Evolutionary conservation across 2,797 vertebrate species (phyloP), one percentile per base, ranked within the genome.

Genomic region (Danio jaintianensis): DNA sequence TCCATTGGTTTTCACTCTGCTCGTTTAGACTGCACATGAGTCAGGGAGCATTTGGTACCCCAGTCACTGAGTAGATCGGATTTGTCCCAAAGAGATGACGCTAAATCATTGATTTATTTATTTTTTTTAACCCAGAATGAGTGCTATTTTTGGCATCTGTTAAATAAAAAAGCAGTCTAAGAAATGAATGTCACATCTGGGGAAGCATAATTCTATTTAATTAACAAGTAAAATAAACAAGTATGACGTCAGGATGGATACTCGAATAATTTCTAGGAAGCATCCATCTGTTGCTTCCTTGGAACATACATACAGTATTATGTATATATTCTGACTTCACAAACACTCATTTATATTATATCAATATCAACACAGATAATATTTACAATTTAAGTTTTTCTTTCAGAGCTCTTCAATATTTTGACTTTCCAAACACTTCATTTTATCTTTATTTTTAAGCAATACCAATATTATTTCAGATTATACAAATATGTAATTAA

Each of bases 11-110:
- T 81, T 88, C 88, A 89, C 87, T 81, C 86, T 84, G 58, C 89
- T 89, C 84, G 87, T 85, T 88, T 81, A 78, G 77, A 82, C 81
- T 82, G 48, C 85, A 85, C 76, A 59, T 90, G 89, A 92, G 85
- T 91, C 90, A 91, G 85, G 22, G 63, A 6, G 48, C 47, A 15
- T 16, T 70, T 40, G 59, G 82, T 79, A 76, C 85, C 82, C 53
- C 78, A 72, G 80, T 88, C 75, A 50, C 86, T n/a, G 8, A 67
- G 58, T 52, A 20, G 40, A 58, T 47, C n/a, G 15, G 61, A 82
- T 63, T 18, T 52, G 43, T 71, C 40, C 74, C 45, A 56, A 43
- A 40, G 69, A 72, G 78, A 75, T 63, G 77, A 80, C 20, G 56
- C 47, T 20, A 22, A 64, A 66, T 42, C 43, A 81, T 77, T 72